Percentiles rank a stretch among this genome's conserved stretches.
These are phyloP conservation scores for Anoura caudifer DNA, from an alignment of 2,113 vertebrate genomes.

Conservation along the genomic window DNA sequence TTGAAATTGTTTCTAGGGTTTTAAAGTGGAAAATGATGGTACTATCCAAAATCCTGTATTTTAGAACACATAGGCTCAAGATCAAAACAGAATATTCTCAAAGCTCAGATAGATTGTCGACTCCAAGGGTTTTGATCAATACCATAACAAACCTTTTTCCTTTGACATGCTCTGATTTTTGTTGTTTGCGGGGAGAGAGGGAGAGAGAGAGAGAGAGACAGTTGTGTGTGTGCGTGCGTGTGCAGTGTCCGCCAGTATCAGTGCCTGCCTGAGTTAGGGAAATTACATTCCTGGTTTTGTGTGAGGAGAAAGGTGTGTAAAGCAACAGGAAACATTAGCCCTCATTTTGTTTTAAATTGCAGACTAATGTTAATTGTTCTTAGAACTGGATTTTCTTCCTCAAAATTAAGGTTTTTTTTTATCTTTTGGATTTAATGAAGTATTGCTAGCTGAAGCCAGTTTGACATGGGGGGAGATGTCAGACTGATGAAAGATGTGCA, in stretches of 20 bases:
- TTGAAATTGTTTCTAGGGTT: conserved; percentile 48
- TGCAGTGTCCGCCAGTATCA: neutral
- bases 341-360: conserved; percentile 57
- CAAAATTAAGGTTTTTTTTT: neutral
- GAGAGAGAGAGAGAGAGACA: neutral
- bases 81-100: conserved; percentile 29
- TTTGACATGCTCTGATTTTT: conserved; percentile 32
- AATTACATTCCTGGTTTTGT: conserved; percentile 51
- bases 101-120: neutral
- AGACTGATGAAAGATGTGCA: conserved; percentile 66
- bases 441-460: conserved; percentile 54
- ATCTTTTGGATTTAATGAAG: conserved; percentile 54
- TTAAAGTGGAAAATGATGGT: conserved; percentile 26
- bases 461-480: conserved; percentile 49
- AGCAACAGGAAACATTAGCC: conserved; percentile 39
- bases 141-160: conserved; percentile 53
- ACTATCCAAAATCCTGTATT: conserved; percentile 35
- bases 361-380: conserved; percentile 68
- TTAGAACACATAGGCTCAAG: neutral
- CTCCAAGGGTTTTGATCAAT: conserved; percentile 52
- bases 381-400: conserved; percentile 70
- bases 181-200: neutral
- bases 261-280: conserved; percentile 54
- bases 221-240: neutral
- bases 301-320: conserved; percentile 57